Base-by-base conservation (phyloP, 92 coral and sea anemone species). In the Porites divaricata region DNA sequence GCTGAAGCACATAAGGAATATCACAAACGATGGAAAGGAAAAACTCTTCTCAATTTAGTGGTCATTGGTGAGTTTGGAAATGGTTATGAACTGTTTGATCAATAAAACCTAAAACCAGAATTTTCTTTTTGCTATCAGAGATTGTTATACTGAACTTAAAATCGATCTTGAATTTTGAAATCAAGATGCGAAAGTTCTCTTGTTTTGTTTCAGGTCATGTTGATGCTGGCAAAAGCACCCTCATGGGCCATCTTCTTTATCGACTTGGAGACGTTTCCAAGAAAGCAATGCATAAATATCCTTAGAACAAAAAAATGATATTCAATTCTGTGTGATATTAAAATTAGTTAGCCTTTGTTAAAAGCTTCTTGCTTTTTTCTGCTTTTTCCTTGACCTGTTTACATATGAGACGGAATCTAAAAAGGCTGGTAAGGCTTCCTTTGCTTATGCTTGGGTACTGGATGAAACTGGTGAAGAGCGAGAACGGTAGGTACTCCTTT, bases 401-500 rank as follows among this genome's bases (percentile, higher is more conserved):
- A 96, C 78, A 71, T 96, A 94, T 86, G 99, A 96, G 80, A 93
- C 83, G 75, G 99, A 96, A 79, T 93, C 98, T 70, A 95, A 87
- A 86, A 96, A 96, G 66, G 99, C 99, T 22, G 99, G 99, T 10
- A 96, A 96, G 76, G 99, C 99, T 9, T 96, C 99, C 6, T 96
- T 96, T 91, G 98, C 95, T 2, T 96, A 92, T 83, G 99, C 99
- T 20, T 96, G 99, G 99, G 98, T 96, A 17, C 81, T 96, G 21
- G 99, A 96, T 80, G 99, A 96, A 83, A 96, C 99, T 26, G 99
- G 98, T 1, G 99, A 96, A 67, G 99, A 96, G 86, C 87, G 99
- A 88, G 99, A 96, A 72, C 86, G 99, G 99, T 91, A 67, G 80
- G 96, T 35, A 35, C 45, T 20, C 21, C 52, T 66, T 45, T 1